Evolutionary conservation across 2,888 invertebrate species (phyloP), one percentile per base, ranked within the genome.

Genomic region (Agrotis clavis): DNA sequence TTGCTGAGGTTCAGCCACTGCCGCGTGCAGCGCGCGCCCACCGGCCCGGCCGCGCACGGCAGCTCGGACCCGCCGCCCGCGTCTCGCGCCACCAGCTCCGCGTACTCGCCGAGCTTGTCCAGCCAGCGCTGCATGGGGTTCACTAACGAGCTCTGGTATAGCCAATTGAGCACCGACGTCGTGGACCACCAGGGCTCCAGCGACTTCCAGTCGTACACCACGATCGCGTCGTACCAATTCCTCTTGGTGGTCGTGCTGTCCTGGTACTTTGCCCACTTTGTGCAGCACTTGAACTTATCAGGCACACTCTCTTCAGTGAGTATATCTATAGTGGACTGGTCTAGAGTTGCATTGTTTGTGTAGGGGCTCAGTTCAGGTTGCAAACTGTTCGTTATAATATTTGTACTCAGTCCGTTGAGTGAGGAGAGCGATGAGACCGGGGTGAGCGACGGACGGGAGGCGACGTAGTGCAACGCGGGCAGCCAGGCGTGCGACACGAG

Each of bases 61-160:
- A 14, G 45, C 62, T 14, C 48, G 18, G 51, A 35, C 14, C 13
- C 30, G 48, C 74, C 70, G 82, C 83, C 48, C 50, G 65, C 7
- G 62, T 78, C 63, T 11, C 63, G 62, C 51, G 68, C 62, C 70
- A 66, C 86, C 71, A 74, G 85, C 70, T 91, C 91, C 11, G 91
- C 88, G 74, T 91, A 92, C 77, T 92, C 88, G 47, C 90, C 86
- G 11, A 94, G 80, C 69, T 89, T 88, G 71, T 93, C 94, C 73
- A 95, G 85, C 96, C 95, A 96, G 41, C 94, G 89, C 82, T 90
- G 95, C 92, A 94, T 78, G 5, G 95, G 95, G 68, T 91, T 88
- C 16, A 93, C 90, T 3, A 94, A 86, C 30, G 95, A 91, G 84
- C 92, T 92, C 79, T 91, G 93, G 83, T 94, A 94, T 79, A 94